A percentile compares a stretch with the other conserved stretches of the same genome.
These are phyloP conservation scores for Drymodes brunneopygia DNA, from an alignment of 2,113 vertebrate genomes.

Conservation along the genomic window DNA sequence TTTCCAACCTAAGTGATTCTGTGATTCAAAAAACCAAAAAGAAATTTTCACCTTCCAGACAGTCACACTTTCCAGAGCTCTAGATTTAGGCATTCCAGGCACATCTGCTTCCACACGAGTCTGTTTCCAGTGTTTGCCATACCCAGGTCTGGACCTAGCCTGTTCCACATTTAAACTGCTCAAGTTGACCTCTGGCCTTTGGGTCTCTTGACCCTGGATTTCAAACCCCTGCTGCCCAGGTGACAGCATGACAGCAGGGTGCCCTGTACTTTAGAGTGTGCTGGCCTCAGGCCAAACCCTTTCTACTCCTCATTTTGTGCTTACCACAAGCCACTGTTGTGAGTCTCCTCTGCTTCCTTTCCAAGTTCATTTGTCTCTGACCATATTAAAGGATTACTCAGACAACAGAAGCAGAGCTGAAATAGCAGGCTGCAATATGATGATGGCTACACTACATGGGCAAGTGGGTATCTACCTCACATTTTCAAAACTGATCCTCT, in stretches of 20 bases:
- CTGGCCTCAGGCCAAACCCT: not conserved
- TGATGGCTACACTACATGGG: accelerated
- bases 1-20: not conserved
- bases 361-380: not conserved
- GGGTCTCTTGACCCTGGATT: not conserved
- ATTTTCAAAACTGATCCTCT: not conserved
- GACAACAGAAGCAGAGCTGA: not conserved
- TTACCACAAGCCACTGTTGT: not conserved
- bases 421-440: not conserved
- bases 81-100: not conserved
- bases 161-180: not conserved
- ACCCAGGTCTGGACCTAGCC: not conserved
- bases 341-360: not conserved
- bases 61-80: not conserved
- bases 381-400: not conserved
- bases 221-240: not conserved
- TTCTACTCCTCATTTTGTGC: not conserved
- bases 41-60: not conserved
- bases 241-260: not conserved
- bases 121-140: not conserved
- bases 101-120: not conserved
- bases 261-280: not conserved
- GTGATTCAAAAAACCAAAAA: not conserved
- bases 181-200: not conserved
- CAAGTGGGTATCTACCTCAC: not conserved